Base-by-base conservation (phyloP, 2,113 vertebrate species). In the Mungos mungo region DNA sequence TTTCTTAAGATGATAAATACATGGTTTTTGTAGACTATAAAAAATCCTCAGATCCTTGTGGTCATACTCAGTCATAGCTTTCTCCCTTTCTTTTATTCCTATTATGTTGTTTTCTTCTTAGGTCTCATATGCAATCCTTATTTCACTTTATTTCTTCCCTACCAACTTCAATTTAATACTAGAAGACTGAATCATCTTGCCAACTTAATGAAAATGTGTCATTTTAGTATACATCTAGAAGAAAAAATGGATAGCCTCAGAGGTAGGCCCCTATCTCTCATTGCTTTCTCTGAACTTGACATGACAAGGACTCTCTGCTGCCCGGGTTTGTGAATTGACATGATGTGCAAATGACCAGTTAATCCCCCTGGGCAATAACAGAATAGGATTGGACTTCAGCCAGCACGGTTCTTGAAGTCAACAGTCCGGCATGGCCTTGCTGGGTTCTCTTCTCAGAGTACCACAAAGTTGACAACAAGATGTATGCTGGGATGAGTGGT, bases 181-280 rank as follows among this genome's bases (percentile, higher is more conserved):
- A 66, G 31, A 88, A 82, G 85, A 45, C 45, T 63, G 89, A 35
- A 11, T 63, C 9, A 69, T 21, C 47, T 90, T 93, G 54, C 27
- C 93, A 72, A 88, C 15, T 88, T 88, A 93, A 80, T 80, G 41
- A 80, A 79, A 90, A 90, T 65, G 25, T 33, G 27, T 66, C n/a
- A 66, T 93, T 47, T 96, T 54, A 76, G 94, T 65, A 86, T 71
- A 2, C 21, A n/a, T 60, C 38, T 29, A 68, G 16, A 63, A 84
- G 71, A 96, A 96, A 85, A 50, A 3, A 15, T 38, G 3, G 63
- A 54, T 65, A 76, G 29, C 23, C 33, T 88, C 71, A 74, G 19
- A 85, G 29, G 66, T 13, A 95, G 81, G 23, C 16, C 27, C 21
- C 21, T 16, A 3, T 82, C 47, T 57, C 15, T 57, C 8, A 27